Evolutionary conservation across 2,113 vertebrate species (phyloP), one percentile per base, ranked within the genome.

Genomic region (Procapra przewalskii): DNA sequence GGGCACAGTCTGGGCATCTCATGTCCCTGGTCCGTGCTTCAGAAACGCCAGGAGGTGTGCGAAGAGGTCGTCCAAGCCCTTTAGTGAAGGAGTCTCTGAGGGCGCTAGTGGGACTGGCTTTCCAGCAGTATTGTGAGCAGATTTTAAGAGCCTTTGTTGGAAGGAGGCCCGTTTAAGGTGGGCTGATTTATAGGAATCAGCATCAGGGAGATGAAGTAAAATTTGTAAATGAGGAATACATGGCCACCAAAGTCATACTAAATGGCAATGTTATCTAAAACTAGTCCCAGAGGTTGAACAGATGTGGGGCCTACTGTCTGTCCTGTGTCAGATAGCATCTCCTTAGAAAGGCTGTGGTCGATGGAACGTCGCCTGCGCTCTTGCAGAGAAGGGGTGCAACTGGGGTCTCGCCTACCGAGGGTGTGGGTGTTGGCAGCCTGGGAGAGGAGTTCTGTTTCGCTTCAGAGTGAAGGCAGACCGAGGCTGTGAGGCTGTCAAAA

Each of bases 321-420:
- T 75, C n/a, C 17, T 8, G 19, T 36, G 21, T 48, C 40, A 14
- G 6, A 9, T 11, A 4, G 54, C 77, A 1, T 79, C 55, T 62
- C 54, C 50, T 27, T 6, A 23, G 85, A 55, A 2, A 54, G 57
- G 57, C 16, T 43, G 21, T 45, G 36, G 2, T 45, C 29, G 0
- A 0, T 54, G 27, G n/a, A 3, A 31, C 0, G 1, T 25, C 9
- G 0, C 17, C 54, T 27, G 67, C 16, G 19, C 57, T n/a, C 17
- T 48, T 27, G 19, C 29, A 64, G 57, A 27, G 52, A 64, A 75
- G 48, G 10, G 48, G 23, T 6, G 7, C 36, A 1, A 1, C 25
- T 48, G 33, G 54, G n/a, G 15, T 33, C 27, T 55, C 0, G 15
- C 33, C n/a, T 14, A 15, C 75, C 3, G 11, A 80, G 71, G 4